phyloP scores from a whole-genome alignment of 2,888 invertebrate genomes.

The Sphaerophoria taeniata region DNA sequence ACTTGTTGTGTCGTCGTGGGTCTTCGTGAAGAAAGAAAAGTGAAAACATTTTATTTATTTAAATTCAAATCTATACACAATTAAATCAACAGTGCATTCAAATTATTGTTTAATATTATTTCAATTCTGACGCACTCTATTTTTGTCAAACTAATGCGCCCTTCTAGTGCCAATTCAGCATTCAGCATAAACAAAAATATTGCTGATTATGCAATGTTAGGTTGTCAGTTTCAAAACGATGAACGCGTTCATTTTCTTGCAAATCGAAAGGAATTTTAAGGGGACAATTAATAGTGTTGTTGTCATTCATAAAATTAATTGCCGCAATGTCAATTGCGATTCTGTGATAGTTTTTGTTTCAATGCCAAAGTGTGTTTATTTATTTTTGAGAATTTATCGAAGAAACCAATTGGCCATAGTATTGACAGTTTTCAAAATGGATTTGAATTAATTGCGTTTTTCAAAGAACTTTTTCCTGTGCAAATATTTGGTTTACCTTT shows the following conservation, averaged over 20 bases:
- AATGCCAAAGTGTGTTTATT: slow-evolving; percentile 51
- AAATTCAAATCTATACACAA: not conserved
- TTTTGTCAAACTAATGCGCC: not conserved
- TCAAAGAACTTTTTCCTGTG: not conserved
- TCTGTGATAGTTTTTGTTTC: slow-evolving; percentile 47
- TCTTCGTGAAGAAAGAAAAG: not conserved
- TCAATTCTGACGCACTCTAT: not conserved
- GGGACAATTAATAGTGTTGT: slow-evolving; percentile 1
- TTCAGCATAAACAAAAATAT: not conserved
- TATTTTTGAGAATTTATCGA: slow-evolving; percentile 35
- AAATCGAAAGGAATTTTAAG: slow-evolving; percentile 9
- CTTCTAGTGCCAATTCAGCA: not conserved
- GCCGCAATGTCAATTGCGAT: slow-evolving; percentile 38
- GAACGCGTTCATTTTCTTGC: slow-evolving; percentile 28
- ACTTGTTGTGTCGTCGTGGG: not conserved
- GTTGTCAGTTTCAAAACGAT: slow-evolving; percentile 23
- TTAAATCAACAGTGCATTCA: slow-evolving; percentile 33
- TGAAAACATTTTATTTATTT: slow-evolving; percentile 21
- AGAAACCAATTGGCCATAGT: slow-evolving; percentile 23
- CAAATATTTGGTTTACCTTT: slow-evolving; percentile 14
- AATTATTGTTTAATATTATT: not conserved
- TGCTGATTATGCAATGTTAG: slow-evolving; percentile 54
- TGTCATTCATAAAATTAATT: slow-evolving; percentile 55
- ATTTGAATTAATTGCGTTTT: not conserved
- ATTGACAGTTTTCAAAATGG: slow-evolving; percentile 44